A percentile compares a stretch with the other conserved stretches of the same genome.
phyloP scores from a whole-genome alignment of 2,113 vertebrate species.

The Chamaetylas fuelleborni region DNA sequence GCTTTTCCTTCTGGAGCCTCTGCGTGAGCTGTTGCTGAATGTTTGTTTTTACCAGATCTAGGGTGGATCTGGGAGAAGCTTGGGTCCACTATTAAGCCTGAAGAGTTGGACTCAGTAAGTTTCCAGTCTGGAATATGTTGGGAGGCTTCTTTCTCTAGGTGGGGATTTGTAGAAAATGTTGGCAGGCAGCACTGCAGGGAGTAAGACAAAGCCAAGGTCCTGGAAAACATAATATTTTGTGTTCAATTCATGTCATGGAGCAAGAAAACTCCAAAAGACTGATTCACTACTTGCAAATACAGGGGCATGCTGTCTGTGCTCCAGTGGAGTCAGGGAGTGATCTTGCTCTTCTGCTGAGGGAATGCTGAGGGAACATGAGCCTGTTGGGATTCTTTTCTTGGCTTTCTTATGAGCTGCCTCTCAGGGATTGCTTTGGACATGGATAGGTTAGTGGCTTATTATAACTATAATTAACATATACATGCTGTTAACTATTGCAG shows the following conservation, averaged over 20 bases:
- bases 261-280: neutral
- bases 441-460: neutral
- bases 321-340: neutral
- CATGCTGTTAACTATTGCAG: neutral
- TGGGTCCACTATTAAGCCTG: neutral
- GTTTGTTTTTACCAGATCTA: neutral
- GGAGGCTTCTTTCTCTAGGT: neutral
- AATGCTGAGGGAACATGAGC: neutral
- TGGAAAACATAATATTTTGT: slow-evolving; percentile 1
- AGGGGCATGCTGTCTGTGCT: neutral
- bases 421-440: neutral
- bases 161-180: neutral
- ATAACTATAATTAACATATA: neutral
- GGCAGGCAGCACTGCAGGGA: neutral
- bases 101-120: neutral
- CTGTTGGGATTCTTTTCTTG: neutral
- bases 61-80: slow-evolving; percentile 16
- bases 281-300: neutral
- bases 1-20: slow-evolving; percentile 5
- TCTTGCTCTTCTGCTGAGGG: neutral
- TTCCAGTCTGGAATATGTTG: slow-evolving; percentile 8
- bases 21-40: neutral
- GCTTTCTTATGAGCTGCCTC: neutral
- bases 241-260: neutral
- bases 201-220: neutral